These are phyloP conservation scores for Pseudomyrmex dendroicus DNA, from an alignment of 1,140 invertebrate species.

Conservation along the genomic window DNA sequence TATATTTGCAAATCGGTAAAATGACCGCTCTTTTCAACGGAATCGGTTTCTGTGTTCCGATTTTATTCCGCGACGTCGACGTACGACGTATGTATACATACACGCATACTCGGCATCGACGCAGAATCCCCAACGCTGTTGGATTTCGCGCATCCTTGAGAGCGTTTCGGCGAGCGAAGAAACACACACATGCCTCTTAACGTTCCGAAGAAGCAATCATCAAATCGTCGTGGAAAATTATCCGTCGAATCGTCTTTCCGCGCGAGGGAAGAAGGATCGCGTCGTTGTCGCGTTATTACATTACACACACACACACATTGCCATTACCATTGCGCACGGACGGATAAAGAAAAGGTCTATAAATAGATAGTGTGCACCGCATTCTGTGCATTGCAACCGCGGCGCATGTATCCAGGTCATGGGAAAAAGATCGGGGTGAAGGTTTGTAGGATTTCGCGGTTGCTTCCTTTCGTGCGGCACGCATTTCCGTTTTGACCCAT, in stretches of 20 bases:
- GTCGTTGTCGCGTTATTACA: too few relatives aligned
- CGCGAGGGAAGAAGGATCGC: too few relatives aligned
- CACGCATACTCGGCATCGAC: too few relatives aligned
- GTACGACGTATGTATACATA: neutral
- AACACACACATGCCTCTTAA: too few relatives aligned
- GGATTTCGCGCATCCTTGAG: neutral
- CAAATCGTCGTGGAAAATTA: too few relatives aligned
- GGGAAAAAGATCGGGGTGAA: conserved; percentile 61
- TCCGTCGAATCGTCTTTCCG: too few relatives aligned
- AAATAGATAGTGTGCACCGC: neutral
- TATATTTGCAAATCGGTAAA: conserved; percentile 50
- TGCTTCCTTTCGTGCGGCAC: conserved; percentile 64
- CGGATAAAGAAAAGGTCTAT: too few relatives aligned
- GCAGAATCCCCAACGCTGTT: neutral
- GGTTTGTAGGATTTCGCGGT: conserved; percentile 59
- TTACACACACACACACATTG: too few relatives aligned
- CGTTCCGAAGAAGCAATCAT: too few relatives aligned
- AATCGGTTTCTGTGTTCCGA: neutral
- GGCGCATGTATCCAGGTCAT: conserved; percentile 61
- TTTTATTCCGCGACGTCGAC: conserved; percentile 1
- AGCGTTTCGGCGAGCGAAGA: neutral
- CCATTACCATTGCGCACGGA: too few relatives aligned
- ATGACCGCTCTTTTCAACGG: neutral
- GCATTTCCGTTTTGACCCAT: conserved; percentile 67
- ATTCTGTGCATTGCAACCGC: neutral